These are phyloP conservation scores for Ceratothoa steindachneri DNA, from an alignment of 2,888 invertebrate species.

Conservation along the genomic window DNA sequence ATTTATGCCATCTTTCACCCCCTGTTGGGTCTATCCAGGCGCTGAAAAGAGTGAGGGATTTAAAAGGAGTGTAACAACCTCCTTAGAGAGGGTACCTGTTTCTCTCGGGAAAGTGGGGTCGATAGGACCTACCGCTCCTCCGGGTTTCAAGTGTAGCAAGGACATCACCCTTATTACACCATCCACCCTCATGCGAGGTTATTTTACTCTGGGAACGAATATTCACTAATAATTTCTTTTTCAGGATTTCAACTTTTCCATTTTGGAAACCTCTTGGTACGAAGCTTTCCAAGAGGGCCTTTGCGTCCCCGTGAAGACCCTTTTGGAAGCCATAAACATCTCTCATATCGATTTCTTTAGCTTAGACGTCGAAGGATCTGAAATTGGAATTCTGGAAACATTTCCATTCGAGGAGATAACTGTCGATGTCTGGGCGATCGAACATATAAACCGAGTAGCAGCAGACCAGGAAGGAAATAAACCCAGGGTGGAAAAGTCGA, in stretches of 20 bases:
- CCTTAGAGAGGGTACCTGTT: too few relatives aligned
- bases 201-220: too few relatives aligned
- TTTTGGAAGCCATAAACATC: constrained; percentile 34
- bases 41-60: too few relatives aligned
- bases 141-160: too few relatives aligned
- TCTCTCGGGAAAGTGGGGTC: too few relatives aligned
- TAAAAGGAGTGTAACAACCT: too few relatives aligned
- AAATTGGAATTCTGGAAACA: constrained; percentile 21
- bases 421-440: constrained; percentile 43
- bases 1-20: too few relatives aligned
- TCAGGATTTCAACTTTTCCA: neutral
- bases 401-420: constrained; percentile 37
- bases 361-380: constrained; percentile 39
- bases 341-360: constrained; percentile 33
- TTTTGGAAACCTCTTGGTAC: neutral
- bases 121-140: too few relatives aligned
- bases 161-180: too few relatives aligned
- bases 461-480: neutral
- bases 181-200: too few relatives aligned
- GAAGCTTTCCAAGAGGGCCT: neutral
- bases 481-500: neutral
- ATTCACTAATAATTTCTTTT: too few relatives aligned
- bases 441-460: constrained; percentile 15
- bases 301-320: constrained; percentile 31
- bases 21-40: too few relatives aligned